Evolutionary conservation across 2,888 invertebrate species (phyloP).

Genomic region (Conops quadrifasciatus): DNA sequence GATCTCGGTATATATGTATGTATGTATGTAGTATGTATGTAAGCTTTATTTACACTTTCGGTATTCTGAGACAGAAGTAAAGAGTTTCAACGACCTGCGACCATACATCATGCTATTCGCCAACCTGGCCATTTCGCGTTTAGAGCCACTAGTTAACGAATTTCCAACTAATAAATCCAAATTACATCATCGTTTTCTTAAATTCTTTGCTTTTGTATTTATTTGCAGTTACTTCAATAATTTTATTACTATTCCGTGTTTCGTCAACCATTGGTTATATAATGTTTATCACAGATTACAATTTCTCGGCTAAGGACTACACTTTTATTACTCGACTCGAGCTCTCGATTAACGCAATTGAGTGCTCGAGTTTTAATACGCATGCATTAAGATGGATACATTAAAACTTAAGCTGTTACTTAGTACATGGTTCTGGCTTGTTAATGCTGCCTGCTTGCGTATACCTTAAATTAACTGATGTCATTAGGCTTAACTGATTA

Average conservation of each 20-base stretch:
- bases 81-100: no score
- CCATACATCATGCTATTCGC: no score
- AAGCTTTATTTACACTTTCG: no score
- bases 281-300: constrained; percentile 43
- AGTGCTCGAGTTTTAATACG: constrained; percentile 5
- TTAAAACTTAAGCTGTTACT: constrained; percentile 18
- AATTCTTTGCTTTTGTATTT: background rate
- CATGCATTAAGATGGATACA: constrained; percentile 21
- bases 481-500: constrained; percentile 54
- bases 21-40: no score
- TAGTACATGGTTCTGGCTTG: constrained; percentile 15
- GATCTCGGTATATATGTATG: no score
- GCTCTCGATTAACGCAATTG: constrained; percentile 40
- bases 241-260: constrained; percentile 16
- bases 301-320: constrained; percentile 37
- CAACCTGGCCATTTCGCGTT: no score
- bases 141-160: no score
- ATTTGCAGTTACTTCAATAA: constrained; percentile 14
- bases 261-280: constrained; percentile 38
- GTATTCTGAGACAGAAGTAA: no score
- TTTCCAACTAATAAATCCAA: background rate
- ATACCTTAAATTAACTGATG: constrained; percentile 44
- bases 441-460: constrained; percentile 19
- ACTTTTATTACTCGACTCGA: constrained; percentile 34
- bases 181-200: background rate